phyloP scores from a whole-genome alignment of 2,113 vertebrate genomes.

The Pomatostomus ruficeps region DNA sequence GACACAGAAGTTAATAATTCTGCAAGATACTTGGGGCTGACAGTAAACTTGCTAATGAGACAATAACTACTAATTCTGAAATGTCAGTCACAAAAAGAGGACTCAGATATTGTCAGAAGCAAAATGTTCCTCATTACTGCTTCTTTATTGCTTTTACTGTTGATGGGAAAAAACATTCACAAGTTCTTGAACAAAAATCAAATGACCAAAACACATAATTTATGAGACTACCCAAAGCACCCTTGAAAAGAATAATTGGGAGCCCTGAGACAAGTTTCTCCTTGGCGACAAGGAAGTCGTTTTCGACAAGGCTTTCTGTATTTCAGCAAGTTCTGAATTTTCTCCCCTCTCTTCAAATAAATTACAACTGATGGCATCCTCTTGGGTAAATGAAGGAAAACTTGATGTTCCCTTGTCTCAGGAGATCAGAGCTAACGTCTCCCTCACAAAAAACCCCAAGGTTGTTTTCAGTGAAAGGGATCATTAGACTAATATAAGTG shows the following conservation, averaged over 20 bases:
- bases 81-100: conserved; percentile 40
- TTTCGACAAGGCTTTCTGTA: neutral
- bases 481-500: neutral
- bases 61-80: conserved; percentile 50
- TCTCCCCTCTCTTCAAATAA: neutral
- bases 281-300: neutral
- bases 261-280: conserved; percentile 4
- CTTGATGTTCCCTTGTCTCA: neutral
- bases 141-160: conserved; percentile 28
- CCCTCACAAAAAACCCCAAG: neutral
- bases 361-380: neutral
- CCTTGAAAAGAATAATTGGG: neutral
- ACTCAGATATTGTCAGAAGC: neutral
- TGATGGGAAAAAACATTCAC: neutral
- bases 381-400: neutral
- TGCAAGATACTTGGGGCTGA: conserved; percentile 38
- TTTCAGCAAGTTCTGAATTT: neutral
- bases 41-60: conserved; percentile 67
- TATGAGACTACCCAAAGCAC: neutral
- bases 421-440: neutral
- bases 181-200: neutral
- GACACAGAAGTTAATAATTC: conserved; percentile 38
- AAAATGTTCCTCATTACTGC: conserved; percentile 18
- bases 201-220: neutral
- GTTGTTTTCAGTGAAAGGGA: neutral